Conservation (phyloP, 2,113 vertebrate species). For the Spermophilus dauricus region DNA sequence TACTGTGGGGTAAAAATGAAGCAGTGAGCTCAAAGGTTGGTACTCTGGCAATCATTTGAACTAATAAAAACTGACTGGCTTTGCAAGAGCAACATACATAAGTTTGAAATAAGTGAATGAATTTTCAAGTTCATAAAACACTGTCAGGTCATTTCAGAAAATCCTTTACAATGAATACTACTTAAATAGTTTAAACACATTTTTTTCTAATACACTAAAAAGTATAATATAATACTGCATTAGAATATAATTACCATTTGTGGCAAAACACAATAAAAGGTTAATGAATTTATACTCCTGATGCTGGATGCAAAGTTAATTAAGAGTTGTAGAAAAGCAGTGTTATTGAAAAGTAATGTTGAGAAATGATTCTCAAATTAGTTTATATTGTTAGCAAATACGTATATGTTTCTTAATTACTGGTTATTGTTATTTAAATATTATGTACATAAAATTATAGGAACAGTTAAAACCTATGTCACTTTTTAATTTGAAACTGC, state of each 20-base stretch:
- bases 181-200: constrained; percentile 76
- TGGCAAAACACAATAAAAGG: constrained; percentile 74
- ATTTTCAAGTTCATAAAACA: constrained; percentile 64
- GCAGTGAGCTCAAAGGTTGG: constrained; percentile 80
- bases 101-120: constrained; percentile 46
- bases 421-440: not conserved
- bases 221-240: constrained; percentile 66
- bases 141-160: constrained; percentile 35
- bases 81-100: constrained; percentile 66
- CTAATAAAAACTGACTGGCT: constrained; percentile 75
- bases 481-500: not conserved
- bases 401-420: not conserved
- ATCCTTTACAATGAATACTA: constrained; percentile 68
- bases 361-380: not conserved
- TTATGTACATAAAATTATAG: not conserved
- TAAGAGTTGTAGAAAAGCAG: constrained; percentile 67
- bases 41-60: constrained; percentile 70
- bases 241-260: constrained; percentile 76
- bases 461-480: not conserved
- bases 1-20: constrained; percentile 80
- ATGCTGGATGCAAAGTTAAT: constrained; percentile 56
- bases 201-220: constrained; percentile 68
- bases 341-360: constrained; percentile 44
- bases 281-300: constrained; percentile 70
- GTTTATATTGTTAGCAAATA: not conserved